These are phyloP conservation scores for Caenorhabditis inopinata DNA, from an alignment of 1,140 invertebrate genomes.

Conservation along the genomic window DNA sequence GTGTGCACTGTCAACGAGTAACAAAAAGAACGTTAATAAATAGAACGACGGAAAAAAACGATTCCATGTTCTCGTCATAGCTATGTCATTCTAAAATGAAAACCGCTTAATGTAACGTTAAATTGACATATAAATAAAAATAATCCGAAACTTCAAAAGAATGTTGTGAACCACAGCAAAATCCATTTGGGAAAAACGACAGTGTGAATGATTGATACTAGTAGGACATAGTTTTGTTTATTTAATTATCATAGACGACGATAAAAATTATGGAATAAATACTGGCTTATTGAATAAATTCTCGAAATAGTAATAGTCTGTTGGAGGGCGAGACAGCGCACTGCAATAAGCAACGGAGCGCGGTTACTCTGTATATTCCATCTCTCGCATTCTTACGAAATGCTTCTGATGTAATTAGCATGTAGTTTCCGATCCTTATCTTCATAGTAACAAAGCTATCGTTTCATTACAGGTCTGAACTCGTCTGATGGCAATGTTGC, in stretches of 20 bases:
- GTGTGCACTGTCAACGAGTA: neutral
- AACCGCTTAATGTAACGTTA: neutral
- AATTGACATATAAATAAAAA: neutral
- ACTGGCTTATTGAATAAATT: neutral
- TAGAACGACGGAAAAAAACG: neutral
- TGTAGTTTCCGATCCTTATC: no score
- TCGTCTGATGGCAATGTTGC: no score
- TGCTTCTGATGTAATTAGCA: neutral
- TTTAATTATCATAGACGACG: neutral
- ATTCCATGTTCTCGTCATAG: constrained; percentile 34
- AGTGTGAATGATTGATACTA: neutral
- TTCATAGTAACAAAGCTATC: no score
- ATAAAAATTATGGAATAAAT: neutral
- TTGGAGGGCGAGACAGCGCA: neutral
- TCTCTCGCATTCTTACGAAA: neutral
- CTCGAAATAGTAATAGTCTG: neutral
- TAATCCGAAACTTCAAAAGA: neutral
- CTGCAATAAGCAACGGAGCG: neutral
- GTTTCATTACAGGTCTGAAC: no score
- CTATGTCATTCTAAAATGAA: constrained; percentile 27
- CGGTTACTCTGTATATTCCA: neutral
- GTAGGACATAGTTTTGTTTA: neutral
- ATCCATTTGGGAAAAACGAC: neutral
- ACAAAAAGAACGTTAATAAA: neutral
- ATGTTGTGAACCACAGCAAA: neutral